phyloP scores from a whole-genome alignment of 2,888 invertebrate genomes.

The Pachycephus smyrnensis region DNA sequence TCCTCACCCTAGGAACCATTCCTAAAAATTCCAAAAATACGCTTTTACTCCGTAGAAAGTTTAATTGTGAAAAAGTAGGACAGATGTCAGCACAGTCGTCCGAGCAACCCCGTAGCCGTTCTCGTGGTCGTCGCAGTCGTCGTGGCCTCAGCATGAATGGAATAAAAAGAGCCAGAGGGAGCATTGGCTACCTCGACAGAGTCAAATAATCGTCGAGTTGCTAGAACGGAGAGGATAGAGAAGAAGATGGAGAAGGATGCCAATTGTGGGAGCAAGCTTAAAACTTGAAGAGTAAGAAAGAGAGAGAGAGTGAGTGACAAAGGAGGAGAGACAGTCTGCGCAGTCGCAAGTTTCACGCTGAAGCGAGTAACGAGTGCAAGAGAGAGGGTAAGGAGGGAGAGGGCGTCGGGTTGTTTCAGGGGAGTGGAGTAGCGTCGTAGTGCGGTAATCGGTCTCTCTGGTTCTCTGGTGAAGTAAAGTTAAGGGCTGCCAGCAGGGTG shows the following conservation, averaged over 20 bases:
- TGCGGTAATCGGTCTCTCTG: constrained; percentile 37
- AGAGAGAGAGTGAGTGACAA: constrained; percentile 16
- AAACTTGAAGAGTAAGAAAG: constrained; percentile 15
- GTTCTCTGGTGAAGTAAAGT: constrained; percentile 25
- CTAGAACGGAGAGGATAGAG: too few relatives aligned
- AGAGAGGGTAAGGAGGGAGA: constrained; percentile 9
- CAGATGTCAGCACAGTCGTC: neutral
- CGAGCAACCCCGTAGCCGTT: neutral
- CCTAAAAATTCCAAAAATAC: neutral
- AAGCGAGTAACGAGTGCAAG: constrained; percentile 11
- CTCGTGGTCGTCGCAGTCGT: neutral
- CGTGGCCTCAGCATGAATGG: neutral
- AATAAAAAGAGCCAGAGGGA: neutral
- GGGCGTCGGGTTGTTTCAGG: neutral
- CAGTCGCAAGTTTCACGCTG: neutral
- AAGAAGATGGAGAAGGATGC: constrained; percentile 15
- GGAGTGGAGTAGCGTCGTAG: constrained; percentile 14
- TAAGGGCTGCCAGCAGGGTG: constrained; percentile 26
- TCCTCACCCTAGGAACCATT: too few relatives aligned
- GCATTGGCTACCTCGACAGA: neutral
- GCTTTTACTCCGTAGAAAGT: neutral
- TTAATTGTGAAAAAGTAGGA: neutral
- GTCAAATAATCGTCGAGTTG: neutral
- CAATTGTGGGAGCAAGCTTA: constrained; percentile 22
- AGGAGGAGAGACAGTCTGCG: constrained; percentile 14